Base-by-base conservation (phyloP, 2,888 invertebrate genomes). In the Cephus runcator region DNA sequence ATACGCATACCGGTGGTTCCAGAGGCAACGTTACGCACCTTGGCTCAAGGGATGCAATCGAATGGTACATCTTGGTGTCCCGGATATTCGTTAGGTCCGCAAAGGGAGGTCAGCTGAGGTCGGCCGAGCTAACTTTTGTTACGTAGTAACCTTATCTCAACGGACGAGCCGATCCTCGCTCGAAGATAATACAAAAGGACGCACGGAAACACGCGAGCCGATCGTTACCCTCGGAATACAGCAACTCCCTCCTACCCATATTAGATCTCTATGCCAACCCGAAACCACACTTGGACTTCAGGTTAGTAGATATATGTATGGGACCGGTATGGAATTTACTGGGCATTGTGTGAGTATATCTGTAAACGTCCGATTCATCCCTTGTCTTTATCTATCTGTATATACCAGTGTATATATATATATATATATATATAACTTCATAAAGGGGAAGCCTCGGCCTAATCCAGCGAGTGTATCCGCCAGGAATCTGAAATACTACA, bases 141-240 rank as follows among this genome's bases (percentile, higher is more conserved):
- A 56, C 40, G 40, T 56, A 56, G 15, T 15, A 23, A 23, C 40
- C 40, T 56, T 56, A 56, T 56, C 40, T 56, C 6, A 9, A 56
- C 23, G 40, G 40, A 56, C 40, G 40, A 56, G 40, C 73, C 74
- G 79, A 79, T 81, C 75, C 68, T 73, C 56, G 33, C 77, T 74
- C 69, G 35, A 69, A 40, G 81, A 80, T 83, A 81, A 79, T 73
- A 71, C 77, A 69, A 71, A 77, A 33, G 36, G 79, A 81, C 75
- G 80, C 76, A 79, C 74, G 69, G 35, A 73, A 73, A 78, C 83
- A 83, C 83, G 83, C 82, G 77, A 83, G 35, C 76, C 76, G 76
- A 83, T 83, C 83, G 79, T 83, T 81, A 81, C 77, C 75, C 79
- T 75, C 80, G 69, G 79, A 82, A 81, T 79, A 79, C 79, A 78